Evolutionary conservation across 2,888 invertebrate species (phyloP), one percentile per base, ranked within the genome.

Genomic region (Petrolisthes manimaculis): DNA sequence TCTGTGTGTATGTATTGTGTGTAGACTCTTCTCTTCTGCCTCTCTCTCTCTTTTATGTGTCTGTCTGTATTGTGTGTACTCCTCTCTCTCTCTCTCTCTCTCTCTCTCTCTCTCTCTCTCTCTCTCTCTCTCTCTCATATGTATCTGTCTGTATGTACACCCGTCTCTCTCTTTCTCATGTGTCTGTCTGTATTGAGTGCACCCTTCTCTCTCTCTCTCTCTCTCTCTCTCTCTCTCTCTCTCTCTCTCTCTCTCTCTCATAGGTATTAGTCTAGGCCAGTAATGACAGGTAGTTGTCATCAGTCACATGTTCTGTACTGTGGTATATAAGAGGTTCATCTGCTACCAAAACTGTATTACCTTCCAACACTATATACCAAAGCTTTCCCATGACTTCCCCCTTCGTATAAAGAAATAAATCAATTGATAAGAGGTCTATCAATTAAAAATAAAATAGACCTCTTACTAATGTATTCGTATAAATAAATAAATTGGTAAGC

Each of bases 141-240:
- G 14, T 14, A 6, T 14, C 61, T 61, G 61, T 14, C 61, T 14
- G 8, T n/a, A 12, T 51, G 14, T 79, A 18, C 14, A 9, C 51
- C 12, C 9, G 9, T 53, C 51, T 53, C 24, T n/a, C 54, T 37
- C 54, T 3, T 5, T 79, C 24, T 53, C n/a, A 51, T 37, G n/a
- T 51, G 9, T 51, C n/a, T 51, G 9, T 37, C n/a, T 51, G 18
- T 37, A 14, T 12, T n/a, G 37, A 9, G 37, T 79, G 8, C 61
- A 61, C 61, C n/a, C 71, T 71, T n/a, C 71, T 71, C 18, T 71
- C 80, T 21, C 80, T 54, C 56, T n/a, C 80, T 53, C 80, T 24
- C 56, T 55, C n/a, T 53, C 80, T 80, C 14, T 55, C n/a, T 14
- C 80, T 56, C 21, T 24, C 80, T 21, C 56, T 21, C 55, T 55